phyloP scores from a whole-genome alignment of 2,888 invertebrate genomes.

The Gari tellinella region DNA sequence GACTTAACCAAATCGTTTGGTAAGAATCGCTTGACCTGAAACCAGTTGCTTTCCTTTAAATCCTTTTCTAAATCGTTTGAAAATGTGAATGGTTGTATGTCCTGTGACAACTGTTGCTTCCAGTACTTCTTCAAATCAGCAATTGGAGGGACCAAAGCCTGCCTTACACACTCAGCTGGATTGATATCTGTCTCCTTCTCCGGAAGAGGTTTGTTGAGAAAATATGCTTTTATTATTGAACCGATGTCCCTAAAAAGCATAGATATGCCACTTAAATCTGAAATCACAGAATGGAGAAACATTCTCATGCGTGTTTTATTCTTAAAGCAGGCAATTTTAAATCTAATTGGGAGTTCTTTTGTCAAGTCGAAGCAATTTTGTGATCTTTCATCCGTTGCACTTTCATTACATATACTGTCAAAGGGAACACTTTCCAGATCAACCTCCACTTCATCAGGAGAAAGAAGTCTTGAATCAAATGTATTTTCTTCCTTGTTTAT shows the following conservation, averaged over 20 bases:
- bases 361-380: neutral
- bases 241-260: slow-evolving; percentile 7
- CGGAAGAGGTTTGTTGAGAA: neutral
- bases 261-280: slow-evolving; percentile 6
- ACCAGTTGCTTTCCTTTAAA: no score
- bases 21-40: neutral
- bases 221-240: neutral
- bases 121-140: slow-evolving; percentile 1
- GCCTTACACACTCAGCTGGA: neutral
- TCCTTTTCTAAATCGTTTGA: no score
- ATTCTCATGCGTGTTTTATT: slow-evolving; percentile 6
- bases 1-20: neutral
- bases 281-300: slow-evolving; percentile 5
- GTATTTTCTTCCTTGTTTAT: neutral
- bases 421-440: neutral
- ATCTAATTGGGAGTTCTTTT: slow-evolving; percentile 2
- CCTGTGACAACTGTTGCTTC: no score
- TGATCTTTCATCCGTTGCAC: neutral
- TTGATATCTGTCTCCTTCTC: neutral
- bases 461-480: neutral
- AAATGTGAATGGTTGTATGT: neutral
- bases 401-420: neutral
- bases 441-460: neutral
- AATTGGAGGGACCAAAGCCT: neutral
- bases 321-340: neutral